Evolutionary conservation across 2,888 invertebrate genomes (phyloP), one percentile per base, ranked within the genome.

Genomic region (Drosophila dives): DNA sequence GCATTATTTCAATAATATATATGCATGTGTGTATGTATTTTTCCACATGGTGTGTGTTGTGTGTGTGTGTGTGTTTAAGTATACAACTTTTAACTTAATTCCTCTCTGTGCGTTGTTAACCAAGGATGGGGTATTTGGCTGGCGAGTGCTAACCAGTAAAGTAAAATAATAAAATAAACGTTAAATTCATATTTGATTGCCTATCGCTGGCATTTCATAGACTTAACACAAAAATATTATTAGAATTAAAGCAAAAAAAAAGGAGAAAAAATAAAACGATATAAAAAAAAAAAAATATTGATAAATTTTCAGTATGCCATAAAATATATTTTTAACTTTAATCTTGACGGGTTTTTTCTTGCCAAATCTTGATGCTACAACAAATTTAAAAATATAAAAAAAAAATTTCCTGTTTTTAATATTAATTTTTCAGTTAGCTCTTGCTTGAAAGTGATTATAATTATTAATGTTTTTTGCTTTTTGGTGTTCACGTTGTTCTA

Each of bases 381-480:
- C 7, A 45, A 20, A 23, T 45, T 45, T 15, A 0, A 8, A 45
- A 45, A 23, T 45, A 45, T 20, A 45, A 15, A 2, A 7, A 20
- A 20, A 15, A 3, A 2, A 2, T 20, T 63, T 63, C 1, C 3
- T 54, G 33, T n/a, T 48, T 23, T 23, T 23, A 17, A 26, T 54
- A 12, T 49, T 33, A 11, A 36, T 66, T 23, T 26, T 62, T 11
- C 10, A 40, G 17, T 64, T 26, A 15, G 32, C 55, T 49, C 38
- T 20, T 59, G 51, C 40, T 20, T 72, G 66, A 60, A 66, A 66
- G 59, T 49, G n/a, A 40, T 59, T 32, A 11, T 42, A 12, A 3
- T 34, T 58, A 34, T 17, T 34, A 7, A 34, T 20, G 26, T 55
- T 63, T 40, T 17, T 64, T 20, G 12, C 20, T 55, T 63, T 40